Evolutionary conservation across 2,888 invertebrate species (phyloP).

Genomic region (Alcis repandata): DNA sequence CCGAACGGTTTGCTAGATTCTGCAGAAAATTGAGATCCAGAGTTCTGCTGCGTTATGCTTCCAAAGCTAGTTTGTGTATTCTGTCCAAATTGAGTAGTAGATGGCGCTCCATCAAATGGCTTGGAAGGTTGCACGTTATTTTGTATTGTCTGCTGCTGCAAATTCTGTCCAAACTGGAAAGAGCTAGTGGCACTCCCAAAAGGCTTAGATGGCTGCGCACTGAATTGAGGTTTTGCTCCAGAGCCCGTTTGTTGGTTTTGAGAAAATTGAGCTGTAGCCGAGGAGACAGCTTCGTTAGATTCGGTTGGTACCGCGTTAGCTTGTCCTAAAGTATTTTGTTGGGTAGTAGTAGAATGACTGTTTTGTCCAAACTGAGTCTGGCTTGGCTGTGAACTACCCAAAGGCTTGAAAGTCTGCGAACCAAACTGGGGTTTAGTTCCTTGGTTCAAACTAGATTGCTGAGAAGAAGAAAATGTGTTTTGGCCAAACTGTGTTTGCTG

Average conservation of each 20-base stretch:
- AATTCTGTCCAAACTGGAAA: conserved; percentile 39
- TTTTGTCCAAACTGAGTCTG: conserved; percentile 46
- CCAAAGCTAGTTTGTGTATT: conserved; percentile 27
- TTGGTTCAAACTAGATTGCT: conserved; percentile 25
- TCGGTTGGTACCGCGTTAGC: conserved; percentile 27
- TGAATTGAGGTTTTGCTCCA: conserved; percentile 33
- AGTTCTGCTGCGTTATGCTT: neutral
- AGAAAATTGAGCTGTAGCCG: conserved; percentile 34
- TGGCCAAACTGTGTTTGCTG: conserved; percentile 33
- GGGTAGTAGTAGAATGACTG: conserved; percentile 21
- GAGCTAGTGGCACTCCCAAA: conserved; percentile 36
- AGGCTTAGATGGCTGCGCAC: conserved; percentile 43
- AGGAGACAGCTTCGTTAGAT: conserved; percentile 18
- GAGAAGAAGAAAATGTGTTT: conserved; percentile 15
- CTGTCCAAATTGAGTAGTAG: conserved; percentile 24
- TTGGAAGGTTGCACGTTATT: conserved; percentile 18
- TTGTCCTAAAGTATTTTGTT: conserved; percentile 41
- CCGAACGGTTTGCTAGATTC: conserved; percentile 18
- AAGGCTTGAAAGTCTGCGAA: conserved; percentile 37
- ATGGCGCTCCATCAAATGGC: conserved; percentile 22
- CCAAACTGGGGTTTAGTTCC: conserved; percentile 41
- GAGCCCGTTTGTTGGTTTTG: conserved; percentile 16
- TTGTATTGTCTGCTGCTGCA: conserved; percentile 27
- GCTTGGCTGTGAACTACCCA: conserved; percentile 12
- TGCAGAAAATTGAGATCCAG: conserved; percentile 9